Base-by-base conservation (phyloP, 2,888 invertebrate species). In the Lasioglossum malachurum region DNA sequence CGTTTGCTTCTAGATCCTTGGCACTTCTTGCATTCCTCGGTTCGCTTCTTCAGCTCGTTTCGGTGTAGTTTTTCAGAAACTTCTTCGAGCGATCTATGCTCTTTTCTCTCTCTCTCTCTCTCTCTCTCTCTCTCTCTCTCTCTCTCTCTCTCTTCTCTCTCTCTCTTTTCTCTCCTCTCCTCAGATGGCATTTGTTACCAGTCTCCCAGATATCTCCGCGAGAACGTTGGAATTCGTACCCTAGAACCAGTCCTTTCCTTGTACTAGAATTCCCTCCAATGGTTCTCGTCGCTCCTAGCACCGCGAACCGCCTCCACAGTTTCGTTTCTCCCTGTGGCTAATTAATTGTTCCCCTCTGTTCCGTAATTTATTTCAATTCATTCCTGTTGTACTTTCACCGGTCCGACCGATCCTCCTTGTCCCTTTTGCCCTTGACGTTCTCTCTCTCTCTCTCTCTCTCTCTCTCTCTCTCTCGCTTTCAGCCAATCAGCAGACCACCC, bases 331-430 rank as follows among this genome's bases (percentile, higher is more conserved):
- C 8, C 7, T 23, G 8, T 31, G 31, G 31, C 35, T 16, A 81
- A n/a, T 71, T 80, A 86, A 86, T 86, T 86, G 77, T 76, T 86
- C 46, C 64, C 23, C 60, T 31, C 38, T 31, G 64, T 27, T 64
- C 78, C 44, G 81, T 82, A 81, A 86, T 86, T 78, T 82, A 75
- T 71, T 82, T 86, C 49, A 53, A 14, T 38, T 64, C 19, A 5
- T n/a, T 73, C 57, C 35, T 38, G 75, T 49, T 38, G 27, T 80
- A 72, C 31, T 67, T 49, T 38, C 57, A 67, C 8, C 41, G 60
- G n/a, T 4, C 46, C 41, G 41, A 44, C 57, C 19, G 83, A 19
- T 35, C 19, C 38, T 16, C 31, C 49, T 49, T 12, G 31, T 64
- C 31, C 23, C 60, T 73, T 31, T 73, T 72, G 75, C 72, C 27